Base-by-base conservation (phyloP, 2,113 vertebrate genomes). In the Dipodomys ordii region DNA sequence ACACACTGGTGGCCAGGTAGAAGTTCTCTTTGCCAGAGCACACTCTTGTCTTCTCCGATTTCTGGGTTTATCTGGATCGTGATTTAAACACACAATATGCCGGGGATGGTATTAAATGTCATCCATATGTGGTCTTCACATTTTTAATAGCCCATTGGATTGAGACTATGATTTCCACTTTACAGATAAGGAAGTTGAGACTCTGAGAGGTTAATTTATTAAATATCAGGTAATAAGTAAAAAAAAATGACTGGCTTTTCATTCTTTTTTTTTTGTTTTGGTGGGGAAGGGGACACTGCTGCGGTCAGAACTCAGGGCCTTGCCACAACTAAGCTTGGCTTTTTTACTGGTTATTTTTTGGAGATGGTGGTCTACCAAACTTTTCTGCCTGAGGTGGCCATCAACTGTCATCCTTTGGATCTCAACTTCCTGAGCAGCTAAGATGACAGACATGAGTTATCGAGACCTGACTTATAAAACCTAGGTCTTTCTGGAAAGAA, bases 161-260 rank as follows among this genome's bases (percentile, higher is more conserved):
- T 12, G 46, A 20, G 46, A 76, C 79, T 90, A 80, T 67, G 89
- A 93, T 89, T 84, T 57, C 28, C 62, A 94, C 35, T 39, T 82
- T 27, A 88, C 11, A 91, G 53, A 86, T 46, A 86, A 91, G 46
- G 57, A 94, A 91, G 86, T 2, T 39, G 30, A 94, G 2, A 32
- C 65, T 88, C 69, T 62, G 46, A 69, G n/a, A 81, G 30, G 35
- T 27, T 90, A 44, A 90, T 78, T 92, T 77, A 30, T 71, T 85
- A 72, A 94, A 92, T 28, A 87, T 87, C 27, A 90, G 39, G 35
- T 92, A 94, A 82, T 83, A 44, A 94, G n/a, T 76, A 87, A 87
- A 93, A 94, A 90, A 93, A 25, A 68, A 39, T 39, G 19, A 49
- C 83, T 89, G 27, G 19, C 81, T 67, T 57, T 57, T 57, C 53